Percentiles rank a stretch among this genome's conserved stretches.
These are phyloP conservation scores for Alces alces DNA, from an alignment of 2,113 vertebrate species.

Conservation along the genomic window DNA sequence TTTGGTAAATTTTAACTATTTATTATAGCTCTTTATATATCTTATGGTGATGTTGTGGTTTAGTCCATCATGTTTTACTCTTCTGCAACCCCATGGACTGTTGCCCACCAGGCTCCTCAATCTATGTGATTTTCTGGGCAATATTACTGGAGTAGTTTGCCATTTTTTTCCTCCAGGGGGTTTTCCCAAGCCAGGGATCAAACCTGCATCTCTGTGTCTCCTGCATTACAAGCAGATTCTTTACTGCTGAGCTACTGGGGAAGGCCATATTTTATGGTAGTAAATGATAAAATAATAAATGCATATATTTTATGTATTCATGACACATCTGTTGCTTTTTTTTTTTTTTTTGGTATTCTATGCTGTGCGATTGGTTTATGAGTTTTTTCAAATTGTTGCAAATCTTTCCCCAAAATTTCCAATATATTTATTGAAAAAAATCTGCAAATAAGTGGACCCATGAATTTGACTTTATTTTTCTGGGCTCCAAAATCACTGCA, in stretches of 20 bases:
- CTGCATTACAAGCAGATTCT: neutral
- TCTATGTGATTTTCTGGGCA: neutral
- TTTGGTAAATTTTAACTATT: neutral
- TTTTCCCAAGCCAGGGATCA: neutral
- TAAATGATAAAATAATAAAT: neutral
- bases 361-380: neutral
- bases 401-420: neutral
- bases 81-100: neutral
- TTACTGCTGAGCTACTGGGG: neutral
- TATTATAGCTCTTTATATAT: neutral
- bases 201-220: neutral
- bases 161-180: neutral
- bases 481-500: too few relatives aligned
- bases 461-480: neutral
- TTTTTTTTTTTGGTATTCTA: neutral
- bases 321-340: neutral
- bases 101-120: fast-evolving
- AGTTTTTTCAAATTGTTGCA: neutral
- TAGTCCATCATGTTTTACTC: neutral
- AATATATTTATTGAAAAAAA: neutral
- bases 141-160: neutral
- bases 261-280: neutral
- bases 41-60: neutral
- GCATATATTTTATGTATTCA: neutral
- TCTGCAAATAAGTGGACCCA: neutral